Base-by-base conservation (phyloP, 2,797 vertebrate genomes). In the Masticophis lateralis region DNA sequence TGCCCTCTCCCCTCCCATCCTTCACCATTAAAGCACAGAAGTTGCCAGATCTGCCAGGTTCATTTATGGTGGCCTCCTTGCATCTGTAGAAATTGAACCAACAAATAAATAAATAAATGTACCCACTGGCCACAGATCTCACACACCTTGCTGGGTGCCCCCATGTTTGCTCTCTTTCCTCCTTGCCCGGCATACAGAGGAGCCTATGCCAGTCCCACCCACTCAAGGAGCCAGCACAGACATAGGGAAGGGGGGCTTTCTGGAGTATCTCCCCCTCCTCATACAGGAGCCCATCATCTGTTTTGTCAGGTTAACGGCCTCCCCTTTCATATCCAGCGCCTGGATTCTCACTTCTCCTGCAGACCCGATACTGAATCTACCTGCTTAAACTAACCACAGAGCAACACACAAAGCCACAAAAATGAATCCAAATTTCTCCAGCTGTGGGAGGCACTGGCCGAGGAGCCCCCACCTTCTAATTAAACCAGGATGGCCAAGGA, bases 241-340 rank as follows among this genome's bases (percentile, higher is more conserved):
- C 2, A 32, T 0, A 0, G 14, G n/a, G n/a, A 5, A 3, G 14
- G 0, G 6, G 16, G 32, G 12, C 63, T 66, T n/a, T 5, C 32
- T 74, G 69, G 32, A 2, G 13, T 5, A 2, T 74, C n/a, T 37
- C 66, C 16, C 66, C 32, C 69, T 37, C 69, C 2, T 6, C 32
- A 18, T 3, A 10, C 32, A 74, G 69, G 14, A 37, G 69, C 69
- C 2, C 0, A 14, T 5, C 66, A 32, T n/a, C n/a, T 37, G 3
- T 32, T 69, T 32, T 69, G 28, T 28, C 63, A 14, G 1, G 0
- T 32, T 69, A 69, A 69, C n/a, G n/a, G n/a, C n/a, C n/a, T n/a
- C n/a, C n/a, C n/a, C 5, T 18, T 32, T 69, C n/a, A 1, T 69
- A 69, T 2, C n/a, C 5, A 16, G n/a, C 2, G 13, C 1, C 66